Conservation (phyloP, 2,113 vertebrate species). For the Poecile atricapillus region DNA sequence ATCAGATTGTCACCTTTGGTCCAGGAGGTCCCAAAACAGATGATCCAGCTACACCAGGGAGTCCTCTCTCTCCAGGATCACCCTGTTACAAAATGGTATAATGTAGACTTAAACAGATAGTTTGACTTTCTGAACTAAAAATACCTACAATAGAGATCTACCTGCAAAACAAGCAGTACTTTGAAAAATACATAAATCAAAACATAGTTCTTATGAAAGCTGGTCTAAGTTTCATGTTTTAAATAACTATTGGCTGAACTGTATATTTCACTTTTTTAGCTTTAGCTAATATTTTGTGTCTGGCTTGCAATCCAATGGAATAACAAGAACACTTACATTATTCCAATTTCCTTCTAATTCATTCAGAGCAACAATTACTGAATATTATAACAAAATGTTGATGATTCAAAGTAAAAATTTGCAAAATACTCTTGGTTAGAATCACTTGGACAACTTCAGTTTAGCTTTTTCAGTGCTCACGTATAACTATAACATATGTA, state of each 20-base stretch:
- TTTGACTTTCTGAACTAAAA: not conserved
- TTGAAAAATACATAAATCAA: not conserved
- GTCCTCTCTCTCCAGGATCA: slow-evolving; percentile 55
- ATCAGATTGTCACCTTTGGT: slow-evolving; percentile 63
- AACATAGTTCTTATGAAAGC: not conserved
- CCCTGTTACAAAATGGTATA: slow-evolving; percentile 48
- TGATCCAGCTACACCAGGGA: slow-evolving; percentile 51
- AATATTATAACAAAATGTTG: not conserved
- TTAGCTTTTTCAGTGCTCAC: not conserved
- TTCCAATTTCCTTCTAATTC: not conserved
- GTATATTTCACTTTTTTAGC: not conserved
- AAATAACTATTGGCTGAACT: not conserved
- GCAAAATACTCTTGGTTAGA: not conserved
- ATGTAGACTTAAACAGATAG: not conserved
- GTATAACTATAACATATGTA: not conserved
- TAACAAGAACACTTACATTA: not conserved
- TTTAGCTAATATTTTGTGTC: not conserved
- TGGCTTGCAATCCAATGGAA: not conserved
- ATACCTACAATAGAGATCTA: not conserved
- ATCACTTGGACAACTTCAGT: not conserved
- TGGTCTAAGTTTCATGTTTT: not conserved
- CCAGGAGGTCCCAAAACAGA: slow-evolving; percentile 66
- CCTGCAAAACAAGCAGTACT: not conserved
- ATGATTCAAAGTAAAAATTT: not conserved
- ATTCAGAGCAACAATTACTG: not conserved